Conservation (phyloP, 30 jellyfish, hydroid and myxozoan species). For the Phacellophora camtschatica region DNA sequence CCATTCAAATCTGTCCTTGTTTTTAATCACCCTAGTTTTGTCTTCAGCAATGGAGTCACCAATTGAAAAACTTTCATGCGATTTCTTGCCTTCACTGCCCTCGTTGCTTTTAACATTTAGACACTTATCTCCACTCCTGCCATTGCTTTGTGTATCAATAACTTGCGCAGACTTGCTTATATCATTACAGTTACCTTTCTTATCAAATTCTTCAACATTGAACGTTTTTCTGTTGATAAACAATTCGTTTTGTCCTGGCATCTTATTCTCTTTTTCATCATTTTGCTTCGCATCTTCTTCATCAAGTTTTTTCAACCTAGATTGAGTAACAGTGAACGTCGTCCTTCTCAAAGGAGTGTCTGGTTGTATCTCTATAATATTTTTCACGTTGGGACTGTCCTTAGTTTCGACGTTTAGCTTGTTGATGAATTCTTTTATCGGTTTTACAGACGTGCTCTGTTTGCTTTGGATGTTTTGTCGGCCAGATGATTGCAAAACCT, state of each 20-base stretch:
- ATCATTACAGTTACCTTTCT: background rate
- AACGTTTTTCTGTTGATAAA: background rate
- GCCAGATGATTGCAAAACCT: slow-evolving; percentile 21
- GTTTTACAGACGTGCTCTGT: background rate
- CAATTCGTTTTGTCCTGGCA: background rate
- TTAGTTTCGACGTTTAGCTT: background rate
- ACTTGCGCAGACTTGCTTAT: background rate
- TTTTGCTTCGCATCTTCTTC: background rate
- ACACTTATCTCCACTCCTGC: background rate
- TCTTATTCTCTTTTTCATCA: slow-evolving; percentile 19
- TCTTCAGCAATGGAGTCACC: background rate
- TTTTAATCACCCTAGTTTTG: background rate
- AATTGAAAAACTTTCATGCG: background rate
- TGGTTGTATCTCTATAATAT: slow-evolving; percentile 47
- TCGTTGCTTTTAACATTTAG: too few relatives aligned
- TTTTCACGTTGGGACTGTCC: slow-evolving; percentile 29
- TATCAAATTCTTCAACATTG: background rate
- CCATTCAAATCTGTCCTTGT: background rate
- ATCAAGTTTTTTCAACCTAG: background rate
- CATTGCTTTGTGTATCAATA: background rate
- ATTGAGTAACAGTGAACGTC: slow-evolving; percentile 57
- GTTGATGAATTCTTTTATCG: background rate
- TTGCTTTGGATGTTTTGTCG: background rate
- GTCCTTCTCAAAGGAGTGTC: slow-evolving; percentile 78
- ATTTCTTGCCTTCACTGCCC: background rate